Evolutionary conservation across 2,888 invertebrate genomes (phyloP), one percentile per base, ranked within the genome.

Genomic region (Pseudanteris insignis): DNA sequence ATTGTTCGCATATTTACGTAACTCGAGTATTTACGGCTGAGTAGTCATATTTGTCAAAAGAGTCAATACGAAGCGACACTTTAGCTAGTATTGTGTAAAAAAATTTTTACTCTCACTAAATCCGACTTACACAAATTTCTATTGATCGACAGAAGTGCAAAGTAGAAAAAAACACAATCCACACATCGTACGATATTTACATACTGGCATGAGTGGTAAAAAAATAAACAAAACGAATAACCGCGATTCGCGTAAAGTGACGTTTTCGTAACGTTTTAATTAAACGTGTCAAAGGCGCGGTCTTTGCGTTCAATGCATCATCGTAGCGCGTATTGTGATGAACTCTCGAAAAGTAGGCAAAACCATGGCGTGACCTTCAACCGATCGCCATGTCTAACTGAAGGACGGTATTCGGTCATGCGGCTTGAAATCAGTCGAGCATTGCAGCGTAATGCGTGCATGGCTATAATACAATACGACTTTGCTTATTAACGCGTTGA

Each of bases 361-460:
- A 59, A 58, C 29, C 46, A 30, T 34, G 13, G 26, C 6, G 11
- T 24, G 44, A 46, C 63, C 63, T 65, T 60, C 41, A 37, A 40
- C 28, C 10, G 41, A 30, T 47, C 14, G 44, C 54, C 37, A 50
- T 46, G 46, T 32, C 33, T 26, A 1, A 30, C 50, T 54, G 58
- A 60, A 63, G 47, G 47, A 50, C 51, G 9, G 26, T 43, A 55
- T 48, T 47, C 44, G 47, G 43, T 64, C 44, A 64, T 55, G 51
- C 47, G 47, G 58, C 58, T 51, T 38, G 47, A 64, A 29, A 18
- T 55, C 64, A 65, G 44, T 63, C 63, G 51, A 63, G 60, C 65
- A 63, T 65, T 58, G 37, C 63, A 28, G 18, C 18, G 47, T 36
- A 63, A 63, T 57, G 50, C 59, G 48, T 40, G 37, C 59, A 55